Evolutionary conservation across 2,797 vertebrate species (phyloP).

Genomic region (Hydrocynus forskahlii): DNA sequence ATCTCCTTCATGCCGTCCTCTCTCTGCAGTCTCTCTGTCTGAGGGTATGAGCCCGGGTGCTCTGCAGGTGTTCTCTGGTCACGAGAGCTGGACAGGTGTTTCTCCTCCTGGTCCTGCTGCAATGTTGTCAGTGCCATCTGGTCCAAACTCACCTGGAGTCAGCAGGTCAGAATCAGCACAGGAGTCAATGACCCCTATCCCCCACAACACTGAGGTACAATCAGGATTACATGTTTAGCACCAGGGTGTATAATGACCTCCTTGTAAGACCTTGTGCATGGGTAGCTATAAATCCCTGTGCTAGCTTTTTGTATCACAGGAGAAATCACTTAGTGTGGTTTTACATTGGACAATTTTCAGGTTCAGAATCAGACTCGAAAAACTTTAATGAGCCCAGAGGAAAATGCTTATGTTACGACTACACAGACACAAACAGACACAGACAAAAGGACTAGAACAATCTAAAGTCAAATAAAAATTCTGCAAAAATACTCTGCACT

Average conservation of each 20-base stretch:
- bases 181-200: conserved; percentile 15
- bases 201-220: neutral
- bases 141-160: conserved; percentile 72
- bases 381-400: too few species aligned
- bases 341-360: neutral
- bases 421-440: too few species aligned
- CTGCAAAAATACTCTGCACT: too few species aligned
- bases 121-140: conserved; percentile 75
- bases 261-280: neutral
- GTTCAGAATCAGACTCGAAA: too few species aligned
- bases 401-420: too few species aligned
- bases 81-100: conserved; percentile 84
- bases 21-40: conserved; percentile 75
- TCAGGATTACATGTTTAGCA: conserved; percentile 20
- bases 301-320: neutral
- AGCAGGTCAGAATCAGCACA: conserved; percentile 61
- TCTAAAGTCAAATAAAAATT: too few species aligned
- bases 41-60: conserved; percentile 75
- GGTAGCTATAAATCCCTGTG: neutral
- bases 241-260: neutral
- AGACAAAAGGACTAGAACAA: too few species aligned
- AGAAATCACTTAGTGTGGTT: neutral
- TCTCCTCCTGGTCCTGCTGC: conserved; percentile 77
- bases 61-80: conserved; percentile 81
- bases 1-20: neutral